Percentiles rank a stretch among this genome's conserved stretches.
phyloP scores from a whole-genome alignment of 2,113 vertebrate species.

The Carassius auratus region DNA sequence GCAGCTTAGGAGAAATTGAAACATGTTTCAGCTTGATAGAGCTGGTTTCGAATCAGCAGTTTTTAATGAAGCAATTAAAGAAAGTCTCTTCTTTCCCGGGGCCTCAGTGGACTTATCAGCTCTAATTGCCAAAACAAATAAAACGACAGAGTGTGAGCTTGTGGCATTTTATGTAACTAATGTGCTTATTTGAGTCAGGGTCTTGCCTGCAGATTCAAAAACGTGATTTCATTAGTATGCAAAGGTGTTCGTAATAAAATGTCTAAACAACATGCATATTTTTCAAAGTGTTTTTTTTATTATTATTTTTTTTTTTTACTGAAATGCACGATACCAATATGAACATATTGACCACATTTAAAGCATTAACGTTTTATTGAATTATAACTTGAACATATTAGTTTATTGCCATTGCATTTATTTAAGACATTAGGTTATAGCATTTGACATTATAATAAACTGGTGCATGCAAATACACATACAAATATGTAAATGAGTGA shows the following conservation, averaged over 20 bases:
- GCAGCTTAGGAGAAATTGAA: not conserved
- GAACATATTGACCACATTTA: not conserved
- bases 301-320: not conserved
- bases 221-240: not conserved
- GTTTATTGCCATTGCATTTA: not conserved
- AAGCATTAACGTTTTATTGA: not conserved
- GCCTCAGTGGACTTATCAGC: slow-evolving; percentile 25
- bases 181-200: slow-evolving; percentile 33
- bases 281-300: not conserved
- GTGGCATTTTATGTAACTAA: slow-evolving; percentile 32
- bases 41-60: slow-evolving; percentile 1
- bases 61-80: slow-evolving; percentile 48
- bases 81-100: slow-evolving; percentile 3
- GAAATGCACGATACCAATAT: not conserved
- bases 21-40: slow-evolving; percentile 5
- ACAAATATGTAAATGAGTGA: too few species aligned
- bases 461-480: not conserved
- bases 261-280: not conserved
- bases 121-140: slow-evolving; percentile 42
- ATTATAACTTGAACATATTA: too few species aligned
- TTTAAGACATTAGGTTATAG: not conserved
- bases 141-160: slow-evolving; percentile 10
- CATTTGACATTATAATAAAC: not conserved
- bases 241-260: not conserved
- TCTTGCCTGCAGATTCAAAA: not conserved